These are phyloP conservation scores for Rousettus madagascariensis DNA, from an alignment of 2,797 vertebrate species.

Conservation along the genomic window DNA sequence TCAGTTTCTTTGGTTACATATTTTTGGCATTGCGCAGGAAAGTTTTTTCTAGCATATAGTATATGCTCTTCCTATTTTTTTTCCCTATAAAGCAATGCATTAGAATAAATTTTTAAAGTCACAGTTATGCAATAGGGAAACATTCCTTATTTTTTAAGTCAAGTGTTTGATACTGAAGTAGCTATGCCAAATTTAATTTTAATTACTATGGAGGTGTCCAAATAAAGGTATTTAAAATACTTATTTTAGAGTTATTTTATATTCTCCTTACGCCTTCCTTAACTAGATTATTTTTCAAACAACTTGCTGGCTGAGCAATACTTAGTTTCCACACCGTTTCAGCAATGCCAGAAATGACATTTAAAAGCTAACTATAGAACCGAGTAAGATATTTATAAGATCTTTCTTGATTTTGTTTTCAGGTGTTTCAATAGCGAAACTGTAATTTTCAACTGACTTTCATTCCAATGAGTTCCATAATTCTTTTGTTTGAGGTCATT, in stretches of 20 bases:
- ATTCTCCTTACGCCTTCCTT: conserved; percentile 17
- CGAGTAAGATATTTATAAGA: background rate
- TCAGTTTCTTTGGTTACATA: background rate
- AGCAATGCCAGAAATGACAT: background rate
- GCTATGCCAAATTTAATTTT: conserved; percentile 24
- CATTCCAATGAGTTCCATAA: background rate
- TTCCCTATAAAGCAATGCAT: background rate
- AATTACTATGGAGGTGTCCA: conserved; percentile 30
- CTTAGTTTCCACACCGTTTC: conserved; percentile 37
- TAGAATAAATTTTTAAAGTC: background rate
- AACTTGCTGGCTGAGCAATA: conserved; percentile 17
- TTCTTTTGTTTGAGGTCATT: background rate
- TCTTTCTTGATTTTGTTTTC: background rate
- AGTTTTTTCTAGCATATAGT: background rate
- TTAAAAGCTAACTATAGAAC: background rate
- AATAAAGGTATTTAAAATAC: conserved; percentile 32
- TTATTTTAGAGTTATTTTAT: conserved; percentile 47
- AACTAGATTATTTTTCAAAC: conserved; percentile 44
- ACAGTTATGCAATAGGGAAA: background rate
- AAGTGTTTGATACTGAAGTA: conserved; percentile 29
- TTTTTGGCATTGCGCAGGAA: conserved; percentile 6
- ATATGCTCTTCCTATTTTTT: background rate
- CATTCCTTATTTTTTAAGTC: background rate
- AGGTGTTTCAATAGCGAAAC: background rate
- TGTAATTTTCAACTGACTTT: background rate